Evolutionary conservation across 2,888 invertebrate species (phyloP), one percentile per base, ranked within the genome.

Genomic region (Lasioglossum malachurum): DNA sequence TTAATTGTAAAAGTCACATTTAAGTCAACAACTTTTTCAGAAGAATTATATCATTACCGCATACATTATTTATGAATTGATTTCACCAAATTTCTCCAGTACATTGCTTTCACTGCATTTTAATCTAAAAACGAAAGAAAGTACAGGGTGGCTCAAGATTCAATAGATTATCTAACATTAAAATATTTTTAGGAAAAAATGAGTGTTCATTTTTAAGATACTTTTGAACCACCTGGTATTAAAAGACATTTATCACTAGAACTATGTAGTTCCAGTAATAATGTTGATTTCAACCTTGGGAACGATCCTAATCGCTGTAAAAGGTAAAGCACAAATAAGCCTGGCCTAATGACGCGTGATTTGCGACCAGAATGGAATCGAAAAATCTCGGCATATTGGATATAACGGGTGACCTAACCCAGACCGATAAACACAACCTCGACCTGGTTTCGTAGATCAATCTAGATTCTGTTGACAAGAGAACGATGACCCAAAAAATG

Each of bases 401-500:
- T 60, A 67, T 83, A 86, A 87, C 87, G 87, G 83, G 75, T 80
- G 83, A 53, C 64, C 64, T 64, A 64, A 31, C 64, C 64, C 64
- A 64, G 64, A 64, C 72, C 77, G 72, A 83, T 87, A 87, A 83
- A 80, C 80, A 53, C 64, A 67, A 27, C 78, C 75, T 83, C 80
- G 87, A 71, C 83, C 87, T 14, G 53, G 53, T 87, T 86, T 49
- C 53, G 41, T 82, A 69, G 53, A 64, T 67, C 79, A 78, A 83
- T 86, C 79, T 83, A 75, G 76, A 76, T 79, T 82, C 74, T 60
- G 44, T 31, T 67, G 69, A 78, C 16, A 41, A 69, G 71, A 74
- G 71, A 81, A 76, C 73, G 78, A 81, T 67, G 83, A 87, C 81
- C 74, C 80, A 41, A 83, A 87, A 87, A 73, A 78, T 60, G 16